Evolutionary conservation across 1,140 invertebrate species (phyloP).

Genomic region (Linepithema humile): DNA sequence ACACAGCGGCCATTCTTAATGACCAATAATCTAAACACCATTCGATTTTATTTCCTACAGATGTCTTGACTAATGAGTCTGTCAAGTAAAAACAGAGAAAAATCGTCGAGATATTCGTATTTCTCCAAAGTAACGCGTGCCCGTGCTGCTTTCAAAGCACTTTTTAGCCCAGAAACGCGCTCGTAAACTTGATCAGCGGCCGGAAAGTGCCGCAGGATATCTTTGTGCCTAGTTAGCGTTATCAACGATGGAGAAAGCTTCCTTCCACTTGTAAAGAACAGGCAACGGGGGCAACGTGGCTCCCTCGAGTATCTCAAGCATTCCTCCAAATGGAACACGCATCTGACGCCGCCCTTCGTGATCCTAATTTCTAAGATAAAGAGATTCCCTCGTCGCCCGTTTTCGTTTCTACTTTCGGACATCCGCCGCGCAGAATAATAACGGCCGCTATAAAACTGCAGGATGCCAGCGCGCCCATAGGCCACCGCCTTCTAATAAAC

Average conservation of each 20-base stretch:
- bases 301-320: not conserved
- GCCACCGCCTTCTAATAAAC: constrained; percentile 69
- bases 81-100: not conserved
- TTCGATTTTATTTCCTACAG: constrained; percentile 20
- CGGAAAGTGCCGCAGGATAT: not conserved
- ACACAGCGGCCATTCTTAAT: not conserved
- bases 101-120: not conserved
- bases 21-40: not conserved
- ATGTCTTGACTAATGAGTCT: not conserved
- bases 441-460: constrained; percentile 67
- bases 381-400: constrained; percentile 36
- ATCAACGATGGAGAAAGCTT: constrained; percentile 48
- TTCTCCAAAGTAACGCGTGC: not conserved
- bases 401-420: constrained; percentile 74
- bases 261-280: constrained; percentile 25
- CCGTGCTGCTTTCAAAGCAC: not conserved
- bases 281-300: not conserved
- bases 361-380: constrained; percentile 53
- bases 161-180: not conserved
- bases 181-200: constrained; percentile 45
- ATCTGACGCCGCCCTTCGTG: not conserved
- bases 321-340: not conserved
- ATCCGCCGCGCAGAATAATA: constrained; percentile 68
- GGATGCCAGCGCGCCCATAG: constrained; percentile 46
- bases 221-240: constrained; percentile 65